phyloP scores from a whole-genome alignment of 2,888 invertebrate species.

The Andrena fulva region DNA sequence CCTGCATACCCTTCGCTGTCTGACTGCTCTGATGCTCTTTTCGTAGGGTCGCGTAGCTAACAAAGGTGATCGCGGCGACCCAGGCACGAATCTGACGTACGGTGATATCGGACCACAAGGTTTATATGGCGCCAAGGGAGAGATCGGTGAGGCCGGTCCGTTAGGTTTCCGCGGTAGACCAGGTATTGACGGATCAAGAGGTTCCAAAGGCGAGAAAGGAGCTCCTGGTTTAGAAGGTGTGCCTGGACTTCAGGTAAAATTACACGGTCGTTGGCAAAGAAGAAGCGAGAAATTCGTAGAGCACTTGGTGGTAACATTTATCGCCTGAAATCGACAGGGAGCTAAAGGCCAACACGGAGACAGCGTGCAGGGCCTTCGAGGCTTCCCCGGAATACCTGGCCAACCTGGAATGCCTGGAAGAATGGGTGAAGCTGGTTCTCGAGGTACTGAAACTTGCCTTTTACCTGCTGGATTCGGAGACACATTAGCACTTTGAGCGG shows the following conservation, averaged over 20 bases:
- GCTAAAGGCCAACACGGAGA: slow-evolving; percentile 85
- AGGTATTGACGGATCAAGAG: slow-evolving; percentile 81
- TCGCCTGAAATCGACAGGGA: slow-evolving; percentile 72
- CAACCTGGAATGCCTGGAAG: slow-evolving; percentile 85
- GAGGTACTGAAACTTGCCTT: slow-evolving; percentile 66
- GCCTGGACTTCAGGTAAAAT: slow-evolving; percentile 83
- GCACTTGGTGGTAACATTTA: background rate
- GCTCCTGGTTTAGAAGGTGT: slow-evolving; percentile 85
- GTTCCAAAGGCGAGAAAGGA: slow-evolving; percentile 85
- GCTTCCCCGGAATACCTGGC: slow-evolving; percentile 87
- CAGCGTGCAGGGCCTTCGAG: slow-evolving; percentile 86
- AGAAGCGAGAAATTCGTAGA: background rate
- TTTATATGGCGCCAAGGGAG: slow-evolving; percentile 80
- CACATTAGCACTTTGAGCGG: too few relatives aligned
- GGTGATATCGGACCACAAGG: slow-evolving; percentile 88
- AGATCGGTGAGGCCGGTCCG: slow-evolving; percentile 83
- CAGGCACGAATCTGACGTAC: slow-evolving; percentile 86
- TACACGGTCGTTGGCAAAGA: background rate
- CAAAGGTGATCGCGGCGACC: slow-evolving; percentile 88
- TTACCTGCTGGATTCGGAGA: background rate
- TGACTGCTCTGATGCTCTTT: background rate
- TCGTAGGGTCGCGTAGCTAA: slow-evolving; percentile 85
- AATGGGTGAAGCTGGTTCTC: slow-evolving; percentile 78
- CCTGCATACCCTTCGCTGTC: too few relatives aligned
- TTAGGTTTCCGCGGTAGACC: slow-evolving; percentile 78